Evolutionary conservation across 2,888 invertebrate genomes (phyloP), one percentile per base, ranked within the genome.

Genomic region (Brenthis ino): DNA sequence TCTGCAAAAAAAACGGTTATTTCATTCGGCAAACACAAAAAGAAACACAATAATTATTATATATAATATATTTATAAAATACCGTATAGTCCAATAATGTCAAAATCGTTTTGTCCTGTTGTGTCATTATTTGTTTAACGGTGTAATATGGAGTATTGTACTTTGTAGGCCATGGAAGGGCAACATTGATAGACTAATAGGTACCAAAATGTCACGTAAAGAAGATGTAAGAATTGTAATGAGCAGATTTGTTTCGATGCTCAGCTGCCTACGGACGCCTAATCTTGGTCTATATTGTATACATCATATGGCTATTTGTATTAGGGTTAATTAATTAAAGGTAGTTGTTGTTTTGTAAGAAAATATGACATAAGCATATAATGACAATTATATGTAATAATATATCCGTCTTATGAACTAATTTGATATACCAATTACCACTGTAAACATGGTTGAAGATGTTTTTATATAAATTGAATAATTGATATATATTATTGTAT

Each of bases 301-400:
- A 75, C 71, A 82, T 83, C 83, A 85, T 86, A 83, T 80, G 81
- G 82, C 79, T 85, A 84, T 85, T 86, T 82, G 81, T 75, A 75
- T 75, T 91, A 90, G 87, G 82, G 79, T 83, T 87, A 88, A 88
- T 83, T 86, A 87, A 88, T 79, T 87, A 85, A 87, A 81, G 79
- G 91, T 92, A 93, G 92, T 88, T 87, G 91, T 90, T 91, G 92
- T 92, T 91, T 92, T 92, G 83, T 93, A 91, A 91, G 90, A 86
- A 87, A 83, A 83, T 89, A 86, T 87, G 86, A 86, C 80, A 85
- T 84, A 85, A 85, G 80, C 89, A 90, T 91, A 87, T 90, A 88
- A 91, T 88, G 86, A 85, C 80, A 85, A 79, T 91, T 92, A 87
- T 91, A 88, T 91, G 91, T 85, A 86, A 78, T 86, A 87, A 79